phyloP scores from a whole-genome alignment of 2,888 invertebrate genomes.

The Shargacucullia verbasci region DNA sequence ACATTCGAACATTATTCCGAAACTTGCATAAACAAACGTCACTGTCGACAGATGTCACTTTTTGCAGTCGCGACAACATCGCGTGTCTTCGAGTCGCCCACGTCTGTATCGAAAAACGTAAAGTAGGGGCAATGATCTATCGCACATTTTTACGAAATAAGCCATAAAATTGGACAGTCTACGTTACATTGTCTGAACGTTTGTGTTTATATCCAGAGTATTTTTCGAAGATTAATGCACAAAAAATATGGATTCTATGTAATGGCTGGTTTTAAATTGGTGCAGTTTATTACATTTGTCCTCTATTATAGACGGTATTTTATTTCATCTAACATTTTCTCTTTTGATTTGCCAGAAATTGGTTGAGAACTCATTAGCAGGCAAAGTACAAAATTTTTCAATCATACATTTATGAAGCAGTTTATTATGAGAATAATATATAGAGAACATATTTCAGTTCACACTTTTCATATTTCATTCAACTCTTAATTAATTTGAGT shows the following conservation, averaged over 20 bases:
- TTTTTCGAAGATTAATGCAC: conserved; percentile 52
- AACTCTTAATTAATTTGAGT: conserved; percentile 11
- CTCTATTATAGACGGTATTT: no score
- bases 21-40: conserved; percentile 41
- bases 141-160: conserved; percentile 82
- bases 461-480: conserved; percentile 9
- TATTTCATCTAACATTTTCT: no score
- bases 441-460: background rate
- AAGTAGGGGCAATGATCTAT: conserved; percentile 80
- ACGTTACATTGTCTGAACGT: conserved; percentile 64
- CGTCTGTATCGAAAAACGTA: conserved; percentile 50
- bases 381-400: no score
- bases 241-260: conserved; percentile 21
- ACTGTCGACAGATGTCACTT: conserved; percentile 58
- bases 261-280: conserved; percentile 11
- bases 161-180: conserved; percentile 80
- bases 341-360: no score
- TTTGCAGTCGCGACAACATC: conserved; percentile 58
- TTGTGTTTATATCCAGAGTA: conserved; percentile 33
- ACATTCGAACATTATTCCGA: conserved; percentile 36
- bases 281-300: background rate
- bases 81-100: conserved; percentile 62
- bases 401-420: no score
- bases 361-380: no score
- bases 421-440: background rate